Base-by-base conservation (phyloP, 64 coral and sea anemone genomes). In the Anthopleura sola region DNA sequence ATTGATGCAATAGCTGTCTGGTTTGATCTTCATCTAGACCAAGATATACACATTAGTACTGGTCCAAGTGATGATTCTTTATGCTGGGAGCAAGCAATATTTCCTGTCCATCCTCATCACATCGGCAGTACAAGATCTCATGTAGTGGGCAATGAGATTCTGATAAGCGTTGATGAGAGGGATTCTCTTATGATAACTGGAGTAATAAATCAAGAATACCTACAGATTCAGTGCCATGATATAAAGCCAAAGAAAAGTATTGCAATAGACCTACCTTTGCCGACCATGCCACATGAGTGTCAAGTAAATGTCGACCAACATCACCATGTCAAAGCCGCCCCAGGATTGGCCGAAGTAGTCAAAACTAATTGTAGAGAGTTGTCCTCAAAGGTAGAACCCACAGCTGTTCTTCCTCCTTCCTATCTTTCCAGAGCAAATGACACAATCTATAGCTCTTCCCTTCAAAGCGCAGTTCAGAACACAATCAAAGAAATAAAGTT, bases 41-140 rank as follows among this genome's bases (percentile, higher is more conserved):
- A 94, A 31, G 84, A 94, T 21, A 89, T 83, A 16, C 60, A 20
- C 47, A 83, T 99, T 20, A 92, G 86, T 29, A 99, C 92, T 68
- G 90, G 86, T 6, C 97, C 97, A 15, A 40, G 93, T 79, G 80
- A 86, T 26, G 86, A 84, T 5, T 97, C 94, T n/a, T 86, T 94
- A 0, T 99, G 97, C 83, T 99, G 97, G 97, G 97, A 99, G 66
- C 97, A 99, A 66, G 97, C 97, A 46, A 69, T 99, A 64, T 99
- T 91, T 56, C 90, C 97, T 39, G 87, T 92, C 8, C 88, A 87
- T 76, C 82, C 50, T 20, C 80, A 91, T 79, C 88, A 91, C 79
- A 18, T 84, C 18, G 54, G 19, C 1, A 58, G 36, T 47, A 58
- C 24, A 18, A 68, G 28, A 74, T 29, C 44, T 14, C 7, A 33